Evolutionary conservation across 2,113 vertebrate species (phyloP).

Genomic region (Gymnocephalus cernua): DNA sequence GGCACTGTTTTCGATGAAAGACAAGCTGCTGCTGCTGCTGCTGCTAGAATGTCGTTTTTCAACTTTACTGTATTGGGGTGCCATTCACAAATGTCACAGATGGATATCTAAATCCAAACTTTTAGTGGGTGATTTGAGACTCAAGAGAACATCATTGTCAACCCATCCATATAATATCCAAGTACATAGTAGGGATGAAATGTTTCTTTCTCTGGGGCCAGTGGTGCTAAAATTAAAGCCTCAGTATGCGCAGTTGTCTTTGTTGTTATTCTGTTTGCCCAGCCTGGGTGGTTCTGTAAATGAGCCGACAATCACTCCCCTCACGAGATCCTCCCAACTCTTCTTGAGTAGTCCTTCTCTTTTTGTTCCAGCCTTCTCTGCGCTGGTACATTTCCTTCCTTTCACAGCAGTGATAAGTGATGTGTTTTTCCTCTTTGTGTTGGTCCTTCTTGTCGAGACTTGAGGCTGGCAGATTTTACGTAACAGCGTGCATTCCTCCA

Average conservation of each 20-base stretch:
- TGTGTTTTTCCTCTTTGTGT: slow-evolving; percentile 35
- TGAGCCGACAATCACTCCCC: slow-evolving; percentile 1
- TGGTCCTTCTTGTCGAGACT: slow-evolving; percentile 25
- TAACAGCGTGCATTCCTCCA: slow-evolving; percentile 50
- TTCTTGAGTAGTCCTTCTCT: background rate
- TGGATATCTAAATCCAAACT: background rate
- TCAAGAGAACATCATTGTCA: background rate
- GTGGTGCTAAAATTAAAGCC: background rate
- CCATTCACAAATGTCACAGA: background rate
- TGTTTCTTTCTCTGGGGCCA: background rate
- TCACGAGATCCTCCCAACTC: slow-evolving; percentile 7
- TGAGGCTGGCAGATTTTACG: slow-evolving; percentile 35
- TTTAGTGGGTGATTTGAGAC: background rate
- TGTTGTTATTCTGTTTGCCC: background rate
- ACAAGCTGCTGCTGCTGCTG: background rate
- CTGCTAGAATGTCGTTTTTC: background rate
- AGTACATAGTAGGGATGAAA: background rate
- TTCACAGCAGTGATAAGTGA: slow-evolving; percentile 1
- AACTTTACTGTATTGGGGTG: background rate
- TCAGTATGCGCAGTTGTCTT: background rate
- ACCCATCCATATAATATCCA: background rate
- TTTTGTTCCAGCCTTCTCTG: background rate
- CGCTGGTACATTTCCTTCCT: slow-evolving; percentile 31
- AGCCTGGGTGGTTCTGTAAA: slow-evolving; percentile 19
- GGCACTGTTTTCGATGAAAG: background rate